Evolutionary conservation across 2,888 invertebrate species (phyloP), one percentile per base, ranked within the genome.

Genomic region (Tupiocoris notatus): DNA sequence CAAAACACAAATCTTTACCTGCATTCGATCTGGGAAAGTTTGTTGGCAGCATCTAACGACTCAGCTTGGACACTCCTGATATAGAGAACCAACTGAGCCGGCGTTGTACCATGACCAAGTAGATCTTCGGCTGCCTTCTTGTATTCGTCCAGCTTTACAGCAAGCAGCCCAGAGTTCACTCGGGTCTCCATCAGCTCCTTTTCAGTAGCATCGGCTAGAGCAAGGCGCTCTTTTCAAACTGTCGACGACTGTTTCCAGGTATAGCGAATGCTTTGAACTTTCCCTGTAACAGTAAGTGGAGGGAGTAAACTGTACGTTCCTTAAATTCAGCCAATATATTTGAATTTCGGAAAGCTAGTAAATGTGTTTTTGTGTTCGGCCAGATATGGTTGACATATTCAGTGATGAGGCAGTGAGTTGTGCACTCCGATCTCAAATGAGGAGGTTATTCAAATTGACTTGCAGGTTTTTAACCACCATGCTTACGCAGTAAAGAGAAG

Each of bases 191-290:
- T 84, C 83, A 83, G 89, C 89, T 85, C 89, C 87, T 77, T 66
- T 39, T 85, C 84, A 3, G 87, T 83, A 23, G 87, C 85, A 18
- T 88, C 86, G 0, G 88, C 81, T 79, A 88, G 86, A 0, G 88
- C 20, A 18, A 77, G 25, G 22, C 80, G 80, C 62, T 78, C 79
- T 73, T n/a, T 79, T 81, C 61, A 77, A 58, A 64, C 78, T 59
- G 20, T 75, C 75, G 16, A 75, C 75, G 58, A 75, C 24, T 2
- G 75, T 65, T 75, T 75, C 75, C 0, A 75, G 75, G 77, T 78
- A 70, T 12, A 77, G 67, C 1, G 58, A 73, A 54, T 73, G 62
- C 23, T 62, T 62, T 12, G 67, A 62, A 24, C 22, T 66, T 58
- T 77, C 59, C 22, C 64, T 73, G 71, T 16, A 57, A 73, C n/a